Conservation (phyloP, 1,140 invertebrate genomes). For the Drosophila cardini region DNA sequence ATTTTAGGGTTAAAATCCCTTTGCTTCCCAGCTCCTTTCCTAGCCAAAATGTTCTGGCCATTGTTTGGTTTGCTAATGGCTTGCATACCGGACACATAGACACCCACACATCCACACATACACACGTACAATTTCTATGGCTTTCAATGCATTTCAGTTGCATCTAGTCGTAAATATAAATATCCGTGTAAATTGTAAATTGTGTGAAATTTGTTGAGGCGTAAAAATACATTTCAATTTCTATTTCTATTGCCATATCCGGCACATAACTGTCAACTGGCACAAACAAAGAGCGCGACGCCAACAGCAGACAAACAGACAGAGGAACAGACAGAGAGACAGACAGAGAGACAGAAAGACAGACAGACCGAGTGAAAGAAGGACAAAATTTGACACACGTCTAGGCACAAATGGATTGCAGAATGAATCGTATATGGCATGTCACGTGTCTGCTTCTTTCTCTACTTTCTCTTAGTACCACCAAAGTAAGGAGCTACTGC, state of each 20-base stretch:
- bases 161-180: conserved; percentile 27
- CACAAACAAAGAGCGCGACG: conserved; percentile 55
- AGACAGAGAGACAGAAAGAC: not conserved
- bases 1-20: conserved; percentile 40
- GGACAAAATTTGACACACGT: conserved; percentile 75
- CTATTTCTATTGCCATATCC: conserved; percentile 36
- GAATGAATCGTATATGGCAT: conserved; percentile 43
- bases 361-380: conserved; percentile 20
- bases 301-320: too few species aligned
- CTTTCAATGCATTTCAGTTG: conserved; percentile 27
- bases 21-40: conserved; percentile 5
- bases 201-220: conserved; percentile 60
- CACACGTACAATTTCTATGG: conserved; percentile 2
- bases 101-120: not conserved
- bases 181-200: conserved; percentile 50
- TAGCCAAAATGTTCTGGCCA: conserved; percentile 40
- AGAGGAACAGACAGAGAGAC: not conserved
- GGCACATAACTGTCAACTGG: conserved; percentile 2
- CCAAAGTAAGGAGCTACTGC: conserved; percentile 24
- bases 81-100: conserved; percentile 29
- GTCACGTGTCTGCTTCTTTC: conserved; percentile 22
- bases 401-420: conserved; percentile 69
- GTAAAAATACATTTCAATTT: conserved; percentile 76
- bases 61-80: conserved; percentile 77
- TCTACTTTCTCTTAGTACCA: not conserved